Conservation (phyloP, 2,888 invertebrate species). For the Isoperla grammatica region DNA sequence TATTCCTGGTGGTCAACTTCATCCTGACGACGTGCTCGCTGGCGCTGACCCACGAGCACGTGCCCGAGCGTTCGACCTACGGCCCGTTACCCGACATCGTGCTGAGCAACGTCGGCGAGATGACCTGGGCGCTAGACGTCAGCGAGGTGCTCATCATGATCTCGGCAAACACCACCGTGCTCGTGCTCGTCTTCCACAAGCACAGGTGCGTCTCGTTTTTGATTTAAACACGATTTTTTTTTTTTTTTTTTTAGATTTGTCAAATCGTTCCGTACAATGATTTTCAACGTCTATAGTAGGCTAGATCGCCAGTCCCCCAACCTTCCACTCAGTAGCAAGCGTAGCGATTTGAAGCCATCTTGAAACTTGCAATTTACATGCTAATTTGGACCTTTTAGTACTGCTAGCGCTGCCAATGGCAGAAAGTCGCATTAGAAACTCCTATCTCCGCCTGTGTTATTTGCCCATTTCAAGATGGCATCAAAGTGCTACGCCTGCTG, state of each 20-base stretch:
- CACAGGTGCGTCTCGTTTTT: constrained; percentile 61
- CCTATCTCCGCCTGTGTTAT: too few species aligned
- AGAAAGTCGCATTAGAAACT: too few species aligned
- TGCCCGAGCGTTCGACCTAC: constrained; percentile 69
- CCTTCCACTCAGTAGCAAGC: too few species aligned
- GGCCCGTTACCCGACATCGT: constrained; percentile 78
- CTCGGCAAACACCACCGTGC: constrained; percentile 67
- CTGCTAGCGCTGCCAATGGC: too few species aligned
- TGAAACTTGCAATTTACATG: too few species aligned
- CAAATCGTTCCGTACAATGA: too few species aligned
- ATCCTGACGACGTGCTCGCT: constrained; percentile 64
- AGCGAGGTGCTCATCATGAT: constrained; percentile 84
- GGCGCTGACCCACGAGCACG: constrained; percentile 79
- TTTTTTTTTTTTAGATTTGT: constrained; percentile 5
- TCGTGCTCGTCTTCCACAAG: constrained; percentile 78
- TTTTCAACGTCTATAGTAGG: too few species aligned
- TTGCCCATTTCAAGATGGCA: too few species aligned
- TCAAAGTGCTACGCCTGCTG: too few species aligned
- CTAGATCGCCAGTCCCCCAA: too few species aligned
- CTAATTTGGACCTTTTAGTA: too few species aligned
- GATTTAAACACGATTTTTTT: neutral
- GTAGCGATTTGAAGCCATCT: too few species aligned
- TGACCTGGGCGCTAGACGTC: constrained; percentile 74
- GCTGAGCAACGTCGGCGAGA: constrained; percentile 66
- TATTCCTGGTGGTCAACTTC: constrained; percentile 58